These are phyloP conservation scores for Drosophila picticornis DNA, from an alignment of 2,888 invertebrate species.

Conservation along the genomic window DNA sequence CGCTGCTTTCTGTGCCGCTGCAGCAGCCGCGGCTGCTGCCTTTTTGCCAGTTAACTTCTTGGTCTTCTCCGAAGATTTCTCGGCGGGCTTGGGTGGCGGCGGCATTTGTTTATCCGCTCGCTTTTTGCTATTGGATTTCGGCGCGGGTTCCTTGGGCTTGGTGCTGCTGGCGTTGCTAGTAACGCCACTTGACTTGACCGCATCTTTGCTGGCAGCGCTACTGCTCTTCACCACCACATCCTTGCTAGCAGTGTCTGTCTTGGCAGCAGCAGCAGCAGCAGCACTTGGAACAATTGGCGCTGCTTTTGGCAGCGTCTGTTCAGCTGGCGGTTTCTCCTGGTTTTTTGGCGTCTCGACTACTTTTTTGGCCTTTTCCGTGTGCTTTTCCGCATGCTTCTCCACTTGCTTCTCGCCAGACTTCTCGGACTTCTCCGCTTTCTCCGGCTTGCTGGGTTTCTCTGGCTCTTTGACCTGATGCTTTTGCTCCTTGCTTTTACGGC, in stretches of 20 bases:
- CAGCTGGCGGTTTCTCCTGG: slow-evolving; percentile 25
- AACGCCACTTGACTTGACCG: slow-evolving; percentile 12
- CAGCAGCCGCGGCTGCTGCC: slow-evolving; percentile 39
- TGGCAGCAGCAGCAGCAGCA: slow-evolving; percentile 6
- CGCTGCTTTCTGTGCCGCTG: slow-evolving; percentile 54
- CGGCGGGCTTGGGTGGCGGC: slow-evolving; percentile 67
- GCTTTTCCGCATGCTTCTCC: slow-evolving; percentile 43
- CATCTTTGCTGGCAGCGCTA: slow-evolving; percentile 11
- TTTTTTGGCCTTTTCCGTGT: slow-evolving; percentile 42
- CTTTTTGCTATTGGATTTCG: slow-evolving; percentile 74
- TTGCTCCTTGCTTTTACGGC: slow-evolving; percentile 67
- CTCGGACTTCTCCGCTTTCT: slow-evolving; percentile 37
- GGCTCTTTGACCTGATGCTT: slow-evolving; percentile 62
- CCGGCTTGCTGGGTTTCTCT: slow-evolving; percentile 43
- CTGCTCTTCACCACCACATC: slow-evolving; percentile 18
- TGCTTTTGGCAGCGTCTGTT: slow-evolving; percentile 21
- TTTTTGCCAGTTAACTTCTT: slow-evolving; percentile 55
- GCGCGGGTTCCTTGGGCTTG: slow-evolving; percentile 50
- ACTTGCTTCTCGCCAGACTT: slow-evolving; percentile 41
- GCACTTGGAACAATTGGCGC: background rate
- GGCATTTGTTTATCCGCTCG: slow-evolving; percentile 72
- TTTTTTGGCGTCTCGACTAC: slow-evolving; percentile 35
- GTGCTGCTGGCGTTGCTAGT: slow-evolving; percentile 54
- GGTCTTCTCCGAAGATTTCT: slow-evolving; percentile 58
- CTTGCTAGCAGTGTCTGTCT: slow-evolving; percentile 23